Conservation (phyloP, 2,113 vertebrate species). For the Nothobranchius furzeri region DNA sequence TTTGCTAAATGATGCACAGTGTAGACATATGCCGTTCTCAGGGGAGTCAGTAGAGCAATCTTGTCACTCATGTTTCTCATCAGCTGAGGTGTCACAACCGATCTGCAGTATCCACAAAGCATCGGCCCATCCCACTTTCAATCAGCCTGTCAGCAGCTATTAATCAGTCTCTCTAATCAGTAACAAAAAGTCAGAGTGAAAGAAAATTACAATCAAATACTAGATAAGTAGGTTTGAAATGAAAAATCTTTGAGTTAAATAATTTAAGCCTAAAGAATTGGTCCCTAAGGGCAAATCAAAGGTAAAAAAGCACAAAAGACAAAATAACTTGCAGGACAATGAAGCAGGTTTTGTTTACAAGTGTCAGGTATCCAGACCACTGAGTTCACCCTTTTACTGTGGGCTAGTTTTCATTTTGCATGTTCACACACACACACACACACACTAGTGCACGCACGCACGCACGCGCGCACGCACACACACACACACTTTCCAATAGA, state of each 20-base stretch:
- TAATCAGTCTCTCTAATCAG: neutral
- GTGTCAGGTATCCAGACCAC: conserved; percentile 63
- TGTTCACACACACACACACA: conserved; percentile 28
- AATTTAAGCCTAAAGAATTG: neutral
- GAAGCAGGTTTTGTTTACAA: conserved; percentile 56
- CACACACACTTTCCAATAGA: too few relatives aligned
- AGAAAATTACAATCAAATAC: neutral
- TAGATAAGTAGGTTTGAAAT: neutral
- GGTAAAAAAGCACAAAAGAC: conserved; percentile 12
- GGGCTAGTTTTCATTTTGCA: conserved; percentile 37
- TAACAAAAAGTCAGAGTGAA: neutral
- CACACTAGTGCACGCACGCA: neutral
- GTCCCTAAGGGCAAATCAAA: neutral
- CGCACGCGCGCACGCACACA: too few relatives aligned
- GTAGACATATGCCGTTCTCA: conserved; percentile 40
- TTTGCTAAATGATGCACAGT: conserved; percentile 45
- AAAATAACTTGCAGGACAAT: conserved; percentile 48
- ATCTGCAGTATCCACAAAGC: conserved; percentile 7
- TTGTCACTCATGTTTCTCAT: conserved; percentile 11
- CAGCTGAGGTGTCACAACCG: conserved; percentile 5
- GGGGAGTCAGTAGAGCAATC: conserved; percentile 26
- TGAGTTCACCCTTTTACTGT: conserved; percentile 25
- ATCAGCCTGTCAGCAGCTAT: neutral
- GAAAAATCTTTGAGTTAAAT: neutral
- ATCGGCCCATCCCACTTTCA: neutral